These are phyloP conservation scores for Muscicapa striata DNA, from an alignment of 2,797 vertebrate species.

Conservation along the genomic window DNA sequence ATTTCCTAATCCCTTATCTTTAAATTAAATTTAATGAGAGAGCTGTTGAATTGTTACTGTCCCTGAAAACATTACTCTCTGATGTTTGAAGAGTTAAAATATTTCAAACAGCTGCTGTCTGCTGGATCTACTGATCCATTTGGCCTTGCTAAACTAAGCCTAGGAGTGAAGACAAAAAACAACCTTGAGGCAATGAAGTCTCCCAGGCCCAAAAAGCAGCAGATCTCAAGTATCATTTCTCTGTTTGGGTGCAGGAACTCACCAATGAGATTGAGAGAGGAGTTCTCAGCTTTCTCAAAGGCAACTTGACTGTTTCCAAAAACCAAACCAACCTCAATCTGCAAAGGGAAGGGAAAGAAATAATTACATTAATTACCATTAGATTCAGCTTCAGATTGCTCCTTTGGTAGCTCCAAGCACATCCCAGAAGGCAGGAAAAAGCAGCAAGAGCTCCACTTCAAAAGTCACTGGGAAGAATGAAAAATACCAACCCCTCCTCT, in stretches of 20 bases:
- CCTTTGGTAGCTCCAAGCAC: neutral
- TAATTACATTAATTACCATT: neutral
- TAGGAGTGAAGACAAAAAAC: neutral
- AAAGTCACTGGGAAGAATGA: neutral
- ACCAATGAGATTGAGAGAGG: conserved; percentile 90
- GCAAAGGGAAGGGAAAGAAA: conserved; percentile 39
- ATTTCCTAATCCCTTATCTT: neutral
- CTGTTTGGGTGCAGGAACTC: conserved; percentile 68
- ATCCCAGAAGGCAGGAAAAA: neutral
- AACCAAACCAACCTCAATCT: conserved; percentile 90
- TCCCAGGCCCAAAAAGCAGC: neutral
- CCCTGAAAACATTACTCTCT: neutral
- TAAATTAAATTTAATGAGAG: neutral
- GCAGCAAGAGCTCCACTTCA: neutral
- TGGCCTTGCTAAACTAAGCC: neutral
- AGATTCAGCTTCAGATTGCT: neutral
- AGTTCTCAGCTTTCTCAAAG: conserved; percentile 95
- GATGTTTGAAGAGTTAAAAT: neutral
- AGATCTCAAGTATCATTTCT: neutral
- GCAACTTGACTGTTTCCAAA: conserved; percentile 93
- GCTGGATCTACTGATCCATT: neutral
- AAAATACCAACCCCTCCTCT: neutral
- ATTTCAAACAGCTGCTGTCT: neutral
- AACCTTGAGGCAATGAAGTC: neutral
- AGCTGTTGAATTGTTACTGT: neutral